These are phyloP conservation scores for Labeo calbasu DNA, from an alignment of 2,797 vertebrate species.

Conservation along the genomic window DNA sequence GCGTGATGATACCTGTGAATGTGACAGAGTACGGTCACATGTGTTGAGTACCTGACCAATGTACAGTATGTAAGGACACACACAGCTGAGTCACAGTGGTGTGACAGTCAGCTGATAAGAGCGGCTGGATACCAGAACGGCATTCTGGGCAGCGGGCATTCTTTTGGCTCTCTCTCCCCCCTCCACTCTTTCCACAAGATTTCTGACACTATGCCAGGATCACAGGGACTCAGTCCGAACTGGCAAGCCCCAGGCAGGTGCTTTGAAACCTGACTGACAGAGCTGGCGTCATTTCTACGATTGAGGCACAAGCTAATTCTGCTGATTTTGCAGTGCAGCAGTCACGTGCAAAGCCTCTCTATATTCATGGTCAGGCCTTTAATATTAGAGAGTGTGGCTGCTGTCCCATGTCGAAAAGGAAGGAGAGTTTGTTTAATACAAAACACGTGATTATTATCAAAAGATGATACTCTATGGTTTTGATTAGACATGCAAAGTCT, in stretches of 20 bases:
- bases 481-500: constrained; percentile 11
- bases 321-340: neutral
- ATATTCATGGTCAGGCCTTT: neutral
- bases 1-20: neutral
- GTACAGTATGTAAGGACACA: constrained; percentile 43
- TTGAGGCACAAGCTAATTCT: constrained; percentile 15
- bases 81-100: constrained; percentile 39
- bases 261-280: constrained; percentile 17
- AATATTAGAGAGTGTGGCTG: neutral
- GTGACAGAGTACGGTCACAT: neutral
- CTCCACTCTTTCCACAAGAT: constrained; percentile 44
- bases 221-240: neutral
- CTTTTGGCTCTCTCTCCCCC: neutral
- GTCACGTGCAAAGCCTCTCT: neutral
- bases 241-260: neutral
- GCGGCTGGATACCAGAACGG: constrained; percentile 27
- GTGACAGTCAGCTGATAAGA: constrained; percentile 59
- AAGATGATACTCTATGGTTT: neutral
- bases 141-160: constrained; percentile 1
- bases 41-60: constrained; percentile 25
- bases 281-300: constrained; percentile 7
- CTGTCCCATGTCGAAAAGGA: neutral
- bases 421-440: constrained; percentile 7
- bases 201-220: constrained; percentile 30
- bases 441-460: constrained; percentile 17